These are phyloP conservation scores for Ceratotherium simum DNA, from an alignment of 2,113 vertebrate species.

Conservation along the genomic window DNA sequence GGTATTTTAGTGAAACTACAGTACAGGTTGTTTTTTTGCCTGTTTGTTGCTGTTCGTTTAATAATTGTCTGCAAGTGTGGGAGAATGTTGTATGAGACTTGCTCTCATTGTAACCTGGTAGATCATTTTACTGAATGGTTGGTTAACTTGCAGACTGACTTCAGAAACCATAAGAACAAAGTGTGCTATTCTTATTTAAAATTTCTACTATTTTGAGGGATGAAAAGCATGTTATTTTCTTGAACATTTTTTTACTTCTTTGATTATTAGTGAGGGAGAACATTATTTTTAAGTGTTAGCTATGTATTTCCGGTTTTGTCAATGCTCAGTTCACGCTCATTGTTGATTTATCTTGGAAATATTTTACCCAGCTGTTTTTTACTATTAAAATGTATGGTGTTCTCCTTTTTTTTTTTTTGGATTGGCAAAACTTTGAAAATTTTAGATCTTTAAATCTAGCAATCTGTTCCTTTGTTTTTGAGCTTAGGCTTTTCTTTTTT, in stretches of 20 bases:
- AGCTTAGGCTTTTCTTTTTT: neutral
- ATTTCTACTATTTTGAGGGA: slow-evolving; percentile 24
- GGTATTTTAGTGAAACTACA: neutral
- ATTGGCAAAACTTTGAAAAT: neutral
- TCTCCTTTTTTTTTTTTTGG: neutral
- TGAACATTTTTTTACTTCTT: neutral
- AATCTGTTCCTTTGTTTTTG: neutral
- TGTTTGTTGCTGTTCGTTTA: slow-evolving; percentile 15
- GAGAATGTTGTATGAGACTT: neutral
- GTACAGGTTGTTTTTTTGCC: neutral
- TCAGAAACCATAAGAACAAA: neutral
- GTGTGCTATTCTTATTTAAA: neutral
- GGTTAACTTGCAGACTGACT: neutral
- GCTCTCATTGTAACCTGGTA: neutral
- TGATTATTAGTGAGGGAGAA: neutral
- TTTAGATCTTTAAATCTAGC: slow-evolving; percentile 40
- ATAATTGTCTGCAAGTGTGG: neutral
- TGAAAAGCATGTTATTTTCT: neutral
- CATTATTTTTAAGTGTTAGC: neutral
- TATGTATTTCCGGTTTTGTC: neutral
- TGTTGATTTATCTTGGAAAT: neutral
- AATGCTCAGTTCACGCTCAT: neutral
- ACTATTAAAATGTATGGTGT: neutral
- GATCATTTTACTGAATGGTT: neutral
- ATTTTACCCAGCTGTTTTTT: neutral